Evolutionary conservation across 2,113 vertebrate genomes (phyloP), one percentile per base, ranked within the genome.

Genomic region (Seriola rivoliana): DNA sequence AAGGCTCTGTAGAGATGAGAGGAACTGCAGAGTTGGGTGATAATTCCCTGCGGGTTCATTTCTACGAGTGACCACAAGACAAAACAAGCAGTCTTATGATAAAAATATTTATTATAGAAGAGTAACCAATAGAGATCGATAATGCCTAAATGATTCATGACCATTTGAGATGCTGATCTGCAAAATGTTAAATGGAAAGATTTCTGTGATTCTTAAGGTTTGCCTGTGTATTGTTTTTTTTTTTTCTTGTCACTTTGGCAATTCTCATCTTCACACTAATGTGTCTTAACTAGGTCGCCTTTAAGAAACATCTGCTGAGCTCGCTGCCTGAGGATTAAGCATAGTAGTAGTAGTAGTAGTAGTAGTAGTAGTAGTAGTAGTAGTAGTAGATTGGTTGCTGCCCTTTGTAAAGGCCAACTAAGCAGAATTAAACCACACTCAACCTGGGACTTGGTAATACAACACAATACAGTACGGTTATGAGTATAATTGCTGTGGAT

Each of bases 401-500:
- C 58, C 21, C 17, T 76, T 81, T 85, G 59, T 50, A 66, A 29
- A 82, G 17, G 71, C 70, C 66, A 65, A 55, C 48, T 32, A 57
- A 58, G 19, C 48, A 60, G 46, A 80, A 71, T 71, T 50, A 78
- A 63, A 84, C 66, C 23, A 63, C 54, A 73, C 52, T 75, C 63
- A 72, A 36, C 12, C 9, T 66, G 2, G 8, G 17, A 44, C 36
- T 65, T 65, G 66, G 40, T 36, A 36, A 32, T 29, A 57, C 10
- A 73, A 23, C 25, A 44, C 72, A 66, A 21, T 29, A 5, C 65
- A 25, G 44, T 46, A 69, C 1, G 1, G 38, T 34, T 75, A 60
- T 57, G 50, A 58, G 40, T 54, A 2, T 81, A 80, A 79, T 60
- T 80, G 48, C 42, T 68, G 70, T 71, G 64, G 57, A 74, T 80